Base-by-base conservation (phyloP, 2,113 vertebrate species). In the Archilochus colubris region DNA sequence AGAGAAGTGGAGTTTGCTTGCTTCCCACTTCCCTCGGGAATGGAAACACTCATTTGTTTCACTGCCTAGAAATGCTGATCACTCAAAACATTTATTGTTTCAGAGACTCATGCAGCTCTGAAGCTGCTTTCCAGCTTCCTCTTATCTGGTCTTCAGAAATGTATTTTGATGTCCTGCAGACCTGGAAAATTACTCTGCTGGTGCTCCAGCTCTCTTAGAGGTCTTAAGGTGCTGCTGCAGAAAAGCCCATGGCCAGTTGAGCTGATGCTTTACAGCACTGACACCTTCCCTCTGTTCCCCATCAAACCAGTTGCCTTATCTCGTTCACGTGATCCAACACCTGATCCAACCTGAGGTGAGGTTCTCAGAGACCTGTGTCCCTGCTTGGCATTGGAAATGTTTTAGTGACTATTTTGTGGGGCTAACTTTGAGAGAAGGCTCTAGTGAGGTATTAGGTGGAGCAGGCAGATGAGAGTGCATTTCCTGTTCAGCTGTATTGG, bases 61-160 rank as follows among this genome's bases (percentile, higher is more conserved):
- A 17, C 59, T 72, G 90, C 69, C 74, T 90, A 51, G 86, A 95
- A 94, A 78, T 91, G 96, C 94, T 97, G 93, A 95, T 95, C 46
- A 24, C 54, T 93, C 57, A 82, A 82, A 97, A 91, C 44, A 66
- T 82, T 68, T 83, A 84, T 87, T 96, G 78, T 92, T 82, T 89
- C 40, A 53, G 58, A 91, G 61, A 53, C 18, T 18, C 9, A 7
- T 28, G n/a, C 24, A 18, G 28, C 87, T 93, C 59, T 50, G 68
- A 85, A 59, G 77, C 69, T 31, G 69, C 58, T 82, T 81, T 70
- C 64, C 66, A 64, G 82, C 54, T 83, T 88, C 36, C 66, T 74
- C 36, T 70, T 81, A 36, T 36, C 55, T 93, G 58, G 40, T 83
- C 64, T 73, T 89, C 33, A 30, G 79, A 80, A 89, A 76, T 62